Conservation (phyloP, 2,888 invertebrate species). For the Lithosia quadra region DNA sequence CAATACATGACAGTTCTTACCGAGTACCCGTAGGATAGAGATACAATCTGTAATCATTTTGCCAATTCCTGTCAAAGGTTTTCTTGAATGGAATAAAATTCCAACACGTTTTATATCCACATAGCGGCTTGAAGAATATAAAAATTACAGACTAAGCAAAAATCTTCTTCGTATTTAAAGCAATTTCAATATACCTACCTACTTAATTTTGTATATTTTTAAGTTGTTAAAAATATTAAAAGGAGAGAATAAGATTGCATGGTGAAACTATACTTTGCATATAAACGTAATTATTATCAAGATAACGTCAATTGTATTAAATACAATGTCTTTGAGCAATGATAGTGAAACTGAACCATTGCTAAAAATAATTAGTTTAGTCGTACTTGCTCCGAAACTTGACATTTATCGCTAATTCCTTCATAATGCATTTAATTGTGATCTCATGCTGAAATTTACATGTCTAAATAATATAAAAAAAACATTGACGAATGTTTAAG, state of each 20-base stretch:
- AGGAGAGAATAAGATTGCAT: constrained; percentile 87
- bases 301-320: constrained; percentile 81
- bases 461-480: constrained; percentile 48
- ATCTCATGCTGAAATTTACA: constrained; percentile 73
- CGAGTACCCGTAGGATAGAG: constrained; percentile 55
- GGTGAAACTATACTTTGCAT: constrained; percentile 78
- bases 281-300: constrained; percentile 62
- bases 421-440: constrained; percentile 82
- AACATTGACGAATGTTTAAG: constrained; percentile 51
- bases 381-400: constrained; percentile 45
- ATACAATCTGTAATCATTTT: constrained; percentile 51
- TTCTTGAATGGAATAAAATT: constrained; percentile 73
- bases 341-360: constrained; percentile 67
- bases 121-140: constrained; percentile 35
- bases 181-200: constrained; percentile 43
- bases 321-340: constrained; percentile 77
- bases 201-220: constrained; percentile 66
- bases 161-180: constrained; percentile 41
- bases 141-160: constrained; percentile 34
- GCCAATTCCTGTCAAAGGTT: constrained; percentile 52
- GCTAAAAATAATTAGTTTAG: constrained; percentile 40
- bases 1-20: constrained; percentile 54
- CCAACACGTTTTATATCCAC: constrained; percentile 51
- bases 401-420: constrained; percentile 53
- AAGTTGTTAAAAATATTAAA: constrained; percentile 78